Percentiles rank a stretch among this genome's conserved stretches.
Evolutionary conservation across 2,113 vertebrate species (phyloP).

Genomic region (Chauna torquata): DNA sequence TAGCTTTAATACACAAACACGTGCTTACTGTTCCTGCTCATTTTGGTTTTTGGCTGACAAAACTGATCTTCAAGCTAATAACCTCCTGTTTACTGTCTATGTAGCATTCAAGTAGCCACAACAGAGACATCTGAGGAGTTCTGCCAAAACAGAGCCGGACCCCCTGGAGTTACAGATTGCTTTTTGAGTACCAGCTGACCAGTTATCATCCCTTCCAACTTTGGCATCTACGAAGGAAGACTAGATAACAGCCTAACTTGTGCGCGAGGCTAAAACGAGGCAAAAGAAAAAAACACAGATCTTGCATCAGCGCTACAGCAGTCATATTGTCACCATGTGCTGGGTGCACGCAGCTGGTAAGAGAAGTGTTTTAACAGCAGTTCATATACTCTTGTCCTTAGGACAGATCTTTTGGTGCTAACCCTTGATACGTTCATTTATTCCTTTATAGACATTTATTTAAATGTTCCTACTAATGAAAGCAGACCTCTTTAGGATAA

Average conservation of each 20-base stretch:
- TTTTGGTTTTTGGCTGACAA: neutral
- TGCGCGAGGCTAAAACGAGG: neutral
- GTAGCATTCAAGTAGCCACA: neutral
- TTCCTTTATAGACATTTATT: fast-evolving
- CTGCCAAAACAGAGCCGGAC: neutral
- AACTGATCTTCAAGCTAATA: neutral
- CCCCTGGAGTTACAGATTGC: neutral
- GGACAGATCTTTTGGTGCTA: neutral
- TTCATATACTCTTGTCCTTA: neutral
- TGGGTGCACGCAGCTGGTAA: fast-evolving
- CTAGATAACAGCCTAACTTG: neutral
- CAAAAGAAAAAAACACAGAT: neutral
- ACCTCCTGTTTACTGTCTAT: neutral
- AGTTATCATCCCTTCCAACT: neutral
- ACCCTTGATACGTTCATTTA: neutral
- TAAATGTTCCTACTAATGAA: fast-evolving
- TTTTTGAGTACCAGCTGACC: neutral
- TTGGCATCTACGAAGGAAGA: neutral
- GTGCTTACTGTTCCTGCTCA: neutral
- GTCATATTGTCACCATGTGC: neutral
- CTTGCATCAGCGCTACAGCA: neutral
- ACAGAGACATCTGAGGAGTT: neutral
- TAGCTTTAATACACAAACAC: neutral
- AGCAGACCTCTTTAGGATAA: neutral
- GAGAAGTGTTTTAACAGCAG: neutral